Conservation (phyloP, 2,797 vertebrate genomes). For the Botia kubotai region DNA sequence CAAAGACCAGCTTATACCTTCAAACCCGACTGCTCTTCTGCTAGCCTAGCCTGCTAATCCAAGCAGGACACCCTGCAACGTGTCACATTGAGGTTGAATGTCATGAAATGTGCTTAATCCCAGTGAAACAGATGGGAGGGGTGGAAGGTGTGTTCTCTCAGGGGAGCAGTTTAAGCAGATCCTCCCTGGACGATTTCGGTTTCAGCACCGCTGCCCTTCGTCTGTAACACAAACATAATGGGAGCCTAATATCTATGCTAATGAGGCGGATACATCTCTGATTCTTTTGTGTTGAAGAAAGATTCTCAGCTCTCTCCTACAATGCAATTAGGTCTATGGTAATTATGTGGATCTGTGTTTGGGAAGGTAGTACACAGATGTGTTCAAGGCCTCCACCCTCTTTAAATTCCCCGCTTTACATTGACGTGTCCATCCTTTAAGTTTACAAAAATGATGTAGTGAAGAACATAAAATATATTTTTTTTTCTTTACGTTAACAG, state of each 20-base stretch:
- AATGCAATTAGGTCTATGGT: conserved; percentile 72
- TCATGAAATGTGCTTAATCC: conserved; percentile 33
- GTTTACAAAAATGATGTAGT: not conserved
- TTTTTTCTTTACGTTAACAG: too few species aligned
- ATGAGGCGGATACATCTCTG: conserved; percentile 73
- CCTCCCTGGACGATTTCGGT: conserved; percentile 55
- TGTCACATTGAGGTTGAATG: conserved; percentile 41
- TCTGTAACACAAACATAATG: conserved; percentile 59
- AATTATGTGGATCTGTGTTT: conserved; percentile 70
- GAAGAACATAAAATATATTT: too few species aligned
- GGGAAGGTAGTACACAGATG: conserved; percentile 45
- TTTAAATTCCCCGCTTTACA: conserved; percentile 1
- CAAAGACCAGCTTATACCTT: conserved; percentile 25
- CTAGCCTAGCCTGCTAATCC: conserved; percentile 49
- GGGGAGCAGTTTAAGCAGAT: conserved; percentile 56
- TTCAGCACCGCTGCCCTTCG: conserved; percentile 60
- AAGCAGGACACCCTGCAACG: conserved; percentile 36
- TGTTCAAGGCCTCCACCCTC: conserved; percentile 16
- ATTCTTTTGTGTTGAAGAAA: conserved; percentile 78
- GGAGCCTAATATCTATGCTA: conserved; percentile 75
- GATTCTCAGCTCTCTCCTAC: conserved; percentile 66
- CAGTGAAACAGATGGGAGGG: conserved; percentile 36
- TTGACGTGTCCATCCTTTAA: conserved; percentile 29
- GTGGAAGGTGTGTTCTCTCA: conserved; percentile 20
- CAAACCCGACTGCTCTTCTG: conserved; percentile 26